These are phyloP conservation scores for Uria lomvia DNA, from an alignment of 2,113 vertebrate species.

Conservation along the genomic window DNA sequence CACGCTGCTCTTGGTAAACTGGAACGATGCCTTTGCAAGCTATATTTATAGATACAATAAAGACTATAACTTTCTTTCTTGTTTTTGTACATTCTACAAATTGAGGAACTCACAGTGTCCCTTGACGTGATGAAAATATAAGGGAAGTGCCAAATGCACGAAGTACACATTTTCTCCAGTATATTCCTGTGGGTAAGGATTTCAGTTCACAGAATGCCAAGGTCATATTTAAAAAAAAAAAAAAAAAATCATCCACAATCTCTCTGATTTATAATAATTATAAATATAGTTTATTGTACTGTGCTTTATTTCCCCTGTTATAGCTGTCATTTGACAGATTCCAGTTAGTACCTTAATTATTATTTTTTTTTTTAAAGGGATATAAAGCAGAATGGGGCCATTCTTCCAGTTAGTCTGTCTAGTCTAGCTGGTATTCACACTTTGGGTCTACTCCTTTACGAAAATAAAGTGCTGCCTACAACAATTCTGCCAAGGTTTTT, in stretches of 20 bases:
- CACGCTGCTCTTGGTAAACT: background rate
- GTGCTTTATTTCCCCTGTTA: background rate
- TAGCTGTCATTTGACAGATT: background rate
- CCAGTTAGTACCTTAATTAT: background rate
- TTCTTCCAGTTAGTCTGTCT: background rate
- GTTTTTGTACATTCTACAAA: background rate
- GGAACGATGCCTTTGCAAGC: background rate
- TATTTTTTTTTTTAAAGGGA: background rate
- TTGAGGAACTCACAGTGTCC: background rate
- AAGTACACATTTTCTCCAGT: background rate
- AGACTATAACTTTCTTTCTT: background rate
- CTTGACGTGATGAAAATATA: background rate
- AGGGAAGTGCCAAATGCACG: background rate
- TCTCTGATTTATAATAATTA: background rate
- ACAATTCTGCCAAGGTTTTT: background rate
- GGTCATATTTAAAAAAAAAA: background rate
- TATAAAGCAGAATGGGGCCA: background rate
- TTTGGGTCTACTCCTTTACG: background rate
- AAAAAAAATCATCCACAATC: background rate
- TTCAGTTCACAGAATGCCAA: background rate
- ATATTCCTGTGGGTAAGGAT: background rate
- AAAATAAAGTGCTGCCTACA: background rate
- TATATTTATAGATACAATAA: background rate
- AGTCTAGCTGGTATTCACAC: background rate
- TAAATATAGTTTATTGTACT: background rate